A percentile compares a stretch with the other conserved stretches of the same genome.
Conservation (phyloP, 2,888 invertebrate genomes). For the Timandra comae region DNA sequence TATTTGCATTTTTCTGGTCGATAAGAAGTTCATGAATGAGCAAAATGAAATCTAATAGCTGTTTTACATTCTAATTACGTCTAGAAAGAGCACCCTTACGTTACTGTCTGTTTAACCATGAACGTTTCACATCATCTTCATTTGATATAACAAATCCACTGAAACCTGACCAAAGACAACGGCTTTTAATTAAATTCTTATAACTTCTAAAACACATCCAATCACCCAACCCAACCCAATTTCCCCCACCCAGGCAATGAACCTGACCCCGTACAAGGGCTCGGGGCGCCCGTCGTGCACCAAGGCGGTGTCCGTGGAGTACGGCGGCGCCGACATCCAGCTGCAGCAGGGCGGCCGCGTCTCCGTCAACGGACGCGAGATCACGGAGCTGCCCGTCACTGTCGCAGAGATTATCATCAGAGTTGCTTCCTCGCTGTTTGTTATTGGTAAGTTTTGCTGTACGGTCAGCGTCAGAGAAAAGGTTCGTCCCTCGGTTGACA, state of each 20-base stretch:
- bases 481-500: no score
- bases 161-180: no score
- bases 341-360: constrained; percentile 86
- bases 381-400: constrained; percentile 79
- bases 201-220: no score
- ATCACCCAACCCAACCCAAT: background rate
- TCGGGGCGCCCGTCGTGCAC: constrained; percentile 85
- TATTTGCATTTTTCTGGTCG: no score
- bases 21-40: no score
- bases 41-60: no score
- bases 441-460: constrained; percentile 68
- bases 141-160: no score
- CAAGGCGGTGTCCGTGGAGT: constrained; percentile 82
- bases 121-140: no score
- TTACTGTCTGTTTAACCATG: no score
- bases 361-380: constrained; percentile 81
- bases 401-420: constrained; percentile 80
- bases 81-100: no score
- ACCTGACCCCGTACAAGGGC: constrained; percentile 76
- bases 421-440: constrained; percentile 85
- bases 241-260: constrained; percentile 72
- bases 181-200: no score
- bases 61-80: no score
- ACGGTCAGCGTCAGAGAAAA: background rate
- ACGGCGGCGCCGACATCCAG: constrained; percentile 76